A percentile compares a stretch with the other conserved stretches of the same genome.
Evolutionary conservation across 2,113 vertebrate species (phyloP).

Genomic region (Serilophus lunatus): DNA sequence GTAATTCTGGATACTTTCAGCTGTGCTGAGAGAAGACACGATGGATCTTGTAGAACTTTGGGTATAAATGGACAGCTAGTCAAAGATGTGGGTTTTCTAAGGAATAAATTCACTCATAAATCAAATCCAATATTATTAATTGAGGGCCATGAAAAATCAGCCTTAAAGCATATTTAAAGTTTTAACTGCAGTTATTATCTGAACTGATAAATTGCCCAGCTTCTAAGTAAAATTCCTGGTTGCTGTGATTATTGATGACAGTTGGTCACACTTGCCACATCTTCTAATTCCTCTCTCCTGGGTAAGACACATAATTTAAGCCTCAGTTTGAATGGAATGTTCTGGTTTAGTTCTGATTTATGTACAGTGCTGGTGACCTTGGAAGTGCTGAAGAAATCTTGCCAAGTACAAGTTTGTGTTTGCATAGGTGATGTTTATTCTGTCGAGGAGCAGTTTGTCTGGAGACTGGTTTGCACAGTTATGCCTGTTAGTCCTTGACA

Average conservation of each 20-base stretch:
- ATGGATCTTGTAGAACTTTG: not conserved
- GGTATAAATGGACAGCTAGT: not conserved
- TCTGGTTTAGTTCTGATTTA: not conserved
- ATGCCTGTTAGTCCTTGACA: not conserved
- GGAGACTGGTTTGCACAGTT: slow-evolving; percentile 17
- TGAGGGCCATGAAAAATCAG: not conserved
- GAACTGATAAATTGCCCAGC: not conserved
- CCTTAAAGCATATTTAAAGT: not conserved
- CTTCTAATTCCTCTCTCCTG: not conserved
- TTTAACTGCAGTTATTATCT: not conserved
- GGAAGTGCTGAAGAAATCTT: not conserved
- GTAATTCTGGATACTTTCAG: too few species aligned
- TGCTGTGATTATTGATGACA: not conserved
- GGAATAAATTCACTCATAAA: not conserved
- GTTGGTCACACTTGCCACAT: not conserved
- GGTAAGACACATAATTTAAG: not conserved
- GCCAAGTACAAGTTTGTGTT: not conserved
- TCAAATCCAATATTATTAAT: not conserved
- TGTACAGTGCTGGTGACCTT: not conserved
- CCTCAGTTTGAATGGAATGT: not conserved
- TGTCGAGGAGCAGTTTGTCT: not conserved
- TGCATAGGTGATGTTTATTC: not conserved
- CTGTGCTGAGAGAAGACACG: not conserved
- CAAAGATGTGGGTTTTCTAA: not conserved
- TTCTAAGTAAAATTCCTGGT: not conserved